Evolutionary conservation across 2,888 invertebrate genomes (phyloP), one percentile per base, ranked within the genome.

Genomic region (Eristalinus aeneus): DNA sequence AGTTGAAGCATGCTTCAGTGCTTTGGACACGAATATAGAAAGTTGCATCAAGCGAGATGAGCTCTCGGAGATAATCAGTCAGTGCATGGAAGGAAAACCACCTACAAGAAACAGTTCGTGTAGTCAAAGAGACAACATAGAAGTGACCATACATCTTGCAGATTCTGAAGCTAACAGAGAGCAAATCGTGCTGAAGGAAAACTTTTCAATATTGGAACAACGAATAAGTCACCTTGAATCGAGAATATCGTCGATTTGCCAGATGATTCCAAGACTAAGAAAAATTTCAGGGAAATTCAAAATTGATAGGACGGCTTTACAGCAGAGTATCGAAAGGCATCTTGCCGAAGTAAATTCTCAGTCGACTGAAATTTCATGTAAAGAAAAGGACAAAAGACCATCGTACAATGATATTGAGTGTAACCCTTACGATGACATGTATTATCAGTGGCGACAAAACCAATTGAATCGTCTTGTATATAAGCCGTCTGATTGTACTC

Each of bases 401-500:
- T 6, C 22, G 5, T 12, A 5, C 23, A 11, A 10, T 1, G 22
- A 22, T 6, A 11, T 56, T 2, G 23, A 23, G 1, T 23, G 5
- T 11, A 56, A 56, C 23, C 76, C 76, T 4, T 76, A 76, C 36
- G 81, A 86, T n/a, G 85, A 86, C 20, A 73, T 86, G 73, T 86
- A 77, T 16, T 86, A 86, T 10, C 73, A 86, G 46, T 73, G 68
- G 77, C 76, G 85, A 2, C 85, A 86, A 36, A 86, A 86, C 10
- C 39, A 64, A 31, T 77, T 86, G 77, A 86, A 86, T 69, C 23
- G 63, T 6, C 12, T 60, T 20, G 16, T 63, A 16, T 85, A 80
- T 10, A 85, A 80, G 36, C 75, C 72, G 4, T 85, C 84, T 1
- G 76, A 67, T 11, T 72, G 34, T 39, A 80, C 71, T 1, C 10